Base-by-base conservation (phyloP, 2,888 invertebrate genomes). In the Trilocha varians region DNA sequence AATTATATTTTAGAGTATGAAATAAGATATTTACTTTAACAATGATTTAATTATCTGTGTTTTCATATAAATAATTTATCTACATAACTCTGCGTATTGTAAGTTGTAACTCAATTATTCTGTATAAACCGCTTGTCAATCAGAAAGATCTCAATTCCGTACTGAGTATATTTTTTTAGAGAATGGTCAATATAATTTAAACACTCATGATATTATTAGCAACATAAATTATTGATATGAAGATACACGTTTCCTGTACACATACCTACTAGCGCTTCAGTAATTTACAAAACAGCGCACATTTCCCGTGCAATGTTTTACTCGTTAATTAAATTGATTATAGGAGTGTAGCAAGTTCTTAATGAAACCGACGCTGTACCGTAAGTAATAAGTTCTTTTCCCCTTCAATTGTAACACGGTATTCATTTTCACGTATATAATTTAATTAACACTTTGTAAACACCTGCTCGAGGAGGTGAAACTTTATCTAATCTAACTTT, bases 391-490 rank as follows among this genome's bases (percentile, higher is more conserved):
- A 49, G 53, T 58, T 55, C 58, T 64, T 65, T 65, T 55, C 61
- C 64, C 70, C 65, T 70, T 72, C 65, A 65, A 62, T 52, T 52
- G 59, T 60, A 53, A 63, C 60, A 58, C 53, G 58, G 62, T 64
- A 74, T 70, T 69, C 66, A 72, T 71, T 64, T 45, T 46, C 53
- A 50, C 53, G 52, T 62, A 60, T 56, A 59, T 71, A 65, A 67
- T 77, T 78, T 74, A 72, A 77, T 75, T 72, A 73, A 70, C 67
- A 65, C 62, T 68, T 60, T 59, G 62, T 54, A 58, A 70, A 66
- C 74, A 77, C 71, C 71, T 74, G 72, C 32, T 34, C n/a, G 13
- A 18, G 3, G 35, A 35, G 16, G 15, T 35, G 16, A 11, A 8
- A 18, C 18, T 37, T 68, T 57, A 63, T 65, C 65, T 70, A 63